These are phyloP conservation scores for Mesitornis unicolor DNA, from an alignment of 2,113 vertebrate species.

Conservation along the genomic window DNA sequence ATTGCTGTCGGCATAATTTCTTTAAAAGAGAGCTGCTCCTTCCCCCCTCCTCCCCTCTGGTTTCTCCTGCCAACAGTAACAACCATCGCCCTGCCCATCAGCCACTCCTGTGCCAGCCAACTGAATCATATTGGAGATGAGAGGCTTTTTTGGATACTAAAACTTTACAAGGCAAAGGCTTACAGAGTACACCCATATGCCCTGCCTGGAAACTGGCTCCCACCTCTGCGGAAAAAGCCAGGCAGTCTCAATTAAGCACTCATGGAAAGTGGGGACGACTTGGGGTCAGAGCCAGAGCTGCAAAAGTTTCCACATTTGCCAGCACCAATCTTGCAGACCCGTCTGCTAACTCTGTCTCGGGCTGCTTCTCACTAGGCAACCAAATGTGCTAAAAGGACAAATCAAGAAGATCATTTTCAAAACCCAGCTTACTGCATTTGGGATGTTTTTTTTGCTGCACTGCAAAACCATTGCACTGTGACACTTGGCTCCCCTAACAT, in stretches of 20 bases:
- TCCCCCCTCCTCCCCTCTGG: neutral
- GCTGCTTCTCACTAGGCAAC: neutral
- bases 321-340: neutral
- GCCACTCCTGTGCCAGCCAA: neutral
- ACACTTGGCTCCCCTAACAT: neutral
- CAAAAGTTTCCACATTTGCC: conserved; percentile 40
- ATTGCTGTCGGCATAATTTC: neutral
- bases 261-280: conserved; percentile 35
- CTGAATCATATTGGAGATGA: conserved; percentile 3
- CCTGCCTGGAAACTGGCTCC: conserved; percentile 54
- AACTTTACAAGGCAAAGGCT: conserved; percentile 25
- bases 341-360: neutral
- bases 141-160: conserved; percentile 25
- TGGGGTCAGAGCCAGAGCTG: neutral
- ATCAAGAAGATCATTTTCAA: neutral
- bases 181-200: conserved; percentile 34
- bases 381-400: neutral
- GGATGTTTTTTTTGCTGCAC: neutral
- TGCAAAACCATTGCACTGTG: neutral
- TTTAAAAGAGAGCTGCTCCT: neutral
- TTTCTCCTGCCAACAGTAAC: neutral
- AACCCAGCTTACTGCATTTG: neutral
- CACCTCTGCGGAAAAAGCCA: conserved; percentile 10
- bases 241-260: conserved; percentile 41
- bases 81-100: neutral